Evolutionary conservation across 2,888 invertebrate genomes (phyloP).

Genomic region (Kryphioiulus occultus): DNA sequence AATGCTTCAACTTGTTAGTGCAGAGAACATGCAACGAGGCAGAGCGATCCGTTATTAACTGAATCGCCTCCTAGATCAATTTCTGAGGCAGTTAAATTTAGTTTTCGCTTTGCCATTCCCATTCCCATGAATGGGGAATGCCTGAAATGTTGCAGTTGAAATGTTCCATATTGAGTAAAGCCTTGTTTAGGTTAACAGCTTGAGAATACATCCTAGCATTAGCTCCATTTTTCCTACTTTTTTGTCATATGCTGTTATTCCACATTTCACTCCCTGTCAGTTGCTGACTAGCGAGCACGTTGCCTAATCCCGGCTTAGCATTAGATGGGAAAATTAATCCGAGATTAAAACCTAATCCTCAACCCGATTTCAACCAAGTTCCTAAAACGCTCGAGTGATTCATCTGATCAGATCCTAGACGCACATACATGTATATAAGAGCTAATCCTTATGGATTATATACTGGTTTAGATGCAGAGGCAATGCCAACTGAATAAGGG

Average conservation of each 20-base stretch:
- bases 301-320: conserved; percentile 43
- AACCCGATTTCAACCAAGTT: conserved; percentile 32
- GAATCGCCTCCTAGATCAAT: too few relatives aligned
- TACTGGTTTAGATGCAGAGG: neutral
- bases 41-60: too few relatives aligned
- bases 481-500: neutral
- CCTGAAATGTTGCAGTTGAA: too few relatives aligned
- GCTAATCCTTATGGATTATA: neutral
- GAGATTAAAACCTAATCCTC: conserved; percentile 45
- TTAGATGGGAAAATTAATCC: conserved; percentile 46
- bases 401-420: conserved; percentile 12
- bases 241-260: neutral
- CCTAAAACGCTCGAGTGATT: conserved; percentile 32
- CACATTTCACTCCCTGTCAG: conserved; percentile 8
- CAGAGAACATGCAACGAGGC: too few relatives aligned
- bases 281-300: neutral
- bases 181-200: neutral
- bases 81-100: too few relatives aligned
- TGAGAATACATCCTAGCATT: neutral
- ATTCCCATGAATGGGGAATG: too few relatives aligned
- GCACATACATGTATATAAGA: neutral
- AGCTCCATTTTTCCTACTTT: neutral
- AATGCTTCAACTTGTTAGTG: neutral
- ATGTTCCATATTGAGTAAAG: neutral
- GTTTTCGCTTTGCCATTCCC: too few relatives aligned